Base-by-base conservation (phyloP, 2,888 invertebrate species). In the Pardosa pseudoannulata region DNA sequence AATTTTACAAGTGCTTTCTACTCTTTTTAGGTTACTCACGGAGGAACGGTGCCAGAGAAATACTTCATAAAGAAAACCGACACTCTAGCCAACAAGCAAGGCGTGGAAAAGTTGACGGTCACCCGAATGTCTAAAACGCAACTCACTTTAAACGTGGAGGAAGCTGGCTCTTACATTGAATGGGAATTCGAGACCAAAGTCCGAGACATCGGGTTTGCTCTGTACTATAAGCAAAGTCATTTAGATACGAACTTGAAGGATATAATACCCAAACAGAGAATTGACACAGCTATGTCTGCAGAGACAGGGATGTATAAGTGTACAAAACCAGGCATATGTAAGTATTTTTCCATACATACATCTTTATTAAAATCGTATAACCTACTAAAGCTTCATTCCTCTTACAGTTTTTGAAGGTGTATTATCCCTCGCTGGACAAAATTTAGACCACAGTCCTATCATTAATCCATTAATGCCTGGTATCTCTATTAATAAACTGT, bases 131-230 rank as follows among this genome's bases (percentile, higher is more conserved):
- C 78, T 13, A 78, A 78, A 50, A 46, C 23, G 19, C 68, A 78
- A 29, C 32, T 76, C 11, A 67, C 28, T 0, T n/a, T 78, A 0
- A 31, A 68, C 6, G 50, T 78, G 0, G 19, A 31, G 1, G 50
- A 78, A 29, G 68, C 78, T 7, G 78, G 78, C 9, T 78, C 78
- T 3, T 16, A 2, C 1, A 50, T 78, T 2, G 78, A 78, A 46
- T 78, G 78, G 78, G 78, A 78, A 23, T 78, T 78, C 19, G 50
- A 68, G n/a, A 41, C 65, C 5, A 78, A 68, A n/a, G 70, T 32
- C n/a, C n/a, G 41, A 11, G 78, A 78, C 36, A 68, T 78, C 11
- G 68, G 29, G 19, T 78, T 68, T 27, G 46, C 56, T 13, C 28
- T 78, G n/a, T 16, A 50, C 6, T 78, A 68, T 23, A 68, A 78